These are phyloP conservation scores for Anoplius nigerrimus DNA, from an alignment of 2,888 invertebrate genomes.

Conservation along the genomic window DNA sequence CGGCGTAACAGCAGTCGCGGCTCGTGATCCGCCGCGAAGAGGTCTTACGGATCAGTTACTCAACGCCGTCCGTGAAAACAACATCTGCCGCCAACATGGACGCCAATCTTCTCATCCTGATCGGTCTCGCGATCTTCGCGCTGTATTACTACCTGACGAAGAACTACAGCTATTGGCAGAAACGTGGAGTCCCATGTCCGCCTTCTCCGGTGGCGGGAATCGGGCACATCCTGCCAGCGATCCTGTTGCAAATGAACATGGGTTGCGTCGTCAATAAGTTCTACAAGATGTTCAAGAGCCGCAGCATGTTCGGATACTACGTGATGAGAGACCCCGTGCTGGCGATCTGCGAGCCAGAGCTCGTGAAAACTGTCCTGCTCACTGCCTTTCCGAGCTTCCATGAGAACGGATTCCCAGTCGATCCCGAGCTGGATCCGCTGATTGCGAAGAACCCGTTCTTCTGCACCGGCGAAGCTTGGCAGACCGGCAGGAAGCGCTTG, in stretches of 20 bases:
- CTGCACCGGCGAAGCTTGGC: constrained; percentile 56
- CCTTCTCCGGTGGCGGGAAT: constrained; percentile 33
- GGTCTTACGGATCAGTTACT: neutral
- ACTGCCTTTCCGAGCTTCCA: constrained; percentile 60
- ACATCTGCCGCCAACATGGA: constrained; percentile 2
- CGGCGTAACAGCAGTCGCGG: too few relatives aligned
- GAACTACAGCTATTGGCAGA: constrained; percentile 40
- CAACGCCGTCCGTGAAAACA: neutral
- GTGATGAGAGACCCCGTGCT: constrained; percentile 41
- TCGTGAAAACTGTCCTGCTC: constrained; percentile 58
- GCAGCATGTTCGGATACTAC: constrained; percentile 38
- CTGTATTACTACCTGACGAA: constrained; percentile 11
- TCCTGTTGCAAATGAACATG: constrained; percentile 10
- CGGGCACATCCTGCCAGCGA: constrained; percentile 36
- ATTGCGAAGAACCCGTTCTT: constrained; percentile 62
- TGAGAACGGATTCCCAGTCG: constrained; percentile 40
- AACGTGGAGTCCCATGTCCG: constrained; percentile 34
- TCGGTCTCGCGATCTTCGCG: neutral
- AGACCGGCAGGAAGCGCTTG: constrained; percentile 32
- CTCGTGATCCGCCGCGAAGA: too few relatives aligned
- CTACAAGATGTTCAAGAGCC: constrained; percentile 4
- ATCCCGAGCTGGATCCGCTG: constrained; percentile 53
- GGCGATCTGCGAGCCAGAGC: constrained; percentile 58
- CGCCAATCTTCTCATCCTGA: neutral
- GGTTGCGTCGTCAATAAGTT: constrained; percentile 10